Percentiles rank a stretch among this genome's conserved stretches.
Evolutionary conservation across 2,888 invertebrate species (phyloP).

Genomic region (Meteorus colon): DNA sequence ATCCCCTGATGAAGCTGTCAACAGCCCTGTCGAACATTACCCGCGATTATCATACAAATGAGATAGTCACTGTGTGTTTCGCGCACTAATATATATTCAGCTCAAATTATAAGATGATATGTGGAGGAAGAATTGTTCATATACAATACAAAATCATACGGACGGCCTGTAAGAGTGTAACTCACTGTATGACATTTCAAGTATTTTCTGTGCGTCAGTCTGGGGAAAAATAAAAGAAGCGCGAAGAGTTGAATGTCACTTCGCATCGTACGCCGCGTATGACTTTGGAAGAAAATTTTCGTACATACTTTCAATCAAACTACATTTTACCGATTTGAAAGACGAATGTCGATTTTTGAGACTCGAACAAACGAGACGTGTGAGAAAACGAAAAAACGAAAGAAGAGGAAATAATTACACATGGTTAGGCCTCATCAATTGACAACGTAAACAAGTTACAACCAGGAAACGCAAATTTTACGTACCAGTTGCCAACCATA

Average conservation of each 20-base stretch:
- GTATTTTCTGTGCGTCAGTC: neutral
- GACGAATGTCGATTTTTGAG: conserved; percentile 41
- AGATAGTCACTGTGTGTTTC: neutral
- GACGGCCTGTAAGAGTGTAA: neutral
- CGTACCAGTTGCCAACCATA: conserved; percentile 1
- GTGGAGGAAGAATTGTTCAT: neutral
- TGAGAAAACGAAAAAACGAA: conserved; percentile 16
- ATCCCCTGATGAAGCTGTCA: conserved; percentile 2
- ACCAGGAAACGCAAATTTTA: conserved; percentile 54
- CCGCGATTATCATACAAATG: neutral
- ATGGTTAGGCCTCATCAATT: conserved; percentile 1
- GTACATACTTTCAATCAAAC: neutral
- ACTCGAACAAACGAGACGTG: conserved; percentile 37
- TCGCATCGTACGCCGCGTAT: conserved; percentile 5
- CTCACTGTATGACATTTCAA: neutral
- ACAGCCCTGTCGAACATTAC: neutral
- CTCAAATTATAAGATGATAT: neutral
- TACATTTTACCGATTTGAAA: neutral
- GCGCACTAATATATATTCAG: neutral
- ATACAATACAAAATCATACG: neutral
- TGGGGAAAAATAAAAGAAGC: conserved; percentile 10
- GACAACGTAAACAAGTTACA: conserved; percentile 9
- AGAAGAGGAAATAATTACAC: conserved; percentile 18
- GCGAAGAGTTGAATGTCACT: conserved; percentile 15
- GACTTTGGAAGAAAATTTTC: neutral